Conservation (phyloP, 2,113 vertebrate species). For the Oxygymnocypris stewartii region DNA sequence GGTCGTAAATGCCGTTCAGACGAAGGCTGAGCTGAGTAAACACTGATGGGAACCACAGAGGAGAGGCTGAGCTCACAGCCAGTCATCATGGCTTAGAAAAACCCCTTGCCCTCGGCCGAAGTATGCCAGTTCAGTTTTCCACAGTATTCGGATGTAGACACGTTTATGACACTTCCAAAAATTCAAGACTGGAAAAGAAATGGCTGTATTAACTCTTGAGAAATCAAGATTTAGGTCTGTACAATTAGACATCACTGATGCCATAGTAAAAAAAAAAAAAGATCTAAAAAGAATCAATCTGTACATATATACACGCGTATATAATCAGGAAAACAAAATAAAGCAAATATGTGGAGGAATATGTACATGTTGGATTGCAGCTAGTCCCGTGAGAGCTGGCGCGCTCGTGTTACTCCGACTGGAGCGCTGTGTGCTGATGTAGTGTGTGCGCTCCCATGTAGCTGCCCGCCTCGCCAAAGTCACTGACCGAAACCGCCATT, state of each 20-base stretch:
- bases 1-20: conserved; percentile 1
- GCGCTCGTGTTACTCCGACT: conserved; percentile 71
- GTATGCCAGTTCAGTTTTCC: conserved; percentile 62
- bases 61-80: background rate
- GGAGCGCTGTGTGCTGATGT: conserved; percentile 81
- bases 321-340: conserved; percentile 27
- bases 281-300: conserved; percentile 44
- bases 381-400: conserved; percentile 55
- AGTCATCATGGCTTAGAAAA: background rate
- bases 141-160: conserved; percentile 74
- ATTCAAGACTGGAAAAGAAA: conserved; percentile 84
- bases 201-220: conserved; percentile 84
- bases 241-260: conserved; percentile 93
- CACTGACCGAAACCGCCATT: conserved; percentile 87
- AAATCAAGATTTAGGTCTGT: conserved; percentile 91
- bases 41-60: conserved; percentile 64
- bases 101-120: background rate
- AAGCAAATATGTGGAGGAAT: conserved; percentile 62
- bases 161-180: conserved; percentile 78
- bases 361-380: conserved; percentile 75
- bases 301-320: conserved; percentile 53
- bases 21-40: conserved; percentile 76
- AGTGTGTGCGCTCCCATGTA: conserved; percentile 81
- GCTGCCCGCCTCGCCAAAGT: conserved; percentile 82
- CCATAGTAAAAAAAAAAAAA: conserved; percentile 75